A percentile compares a stretch with the other conserved stretches of the same genome.
These are phyloP conservation scores for Phrynocephalus forsythii DNA, from an alignment of 2,797 vertebrate species.

Conservation along the genomic window DNA sequence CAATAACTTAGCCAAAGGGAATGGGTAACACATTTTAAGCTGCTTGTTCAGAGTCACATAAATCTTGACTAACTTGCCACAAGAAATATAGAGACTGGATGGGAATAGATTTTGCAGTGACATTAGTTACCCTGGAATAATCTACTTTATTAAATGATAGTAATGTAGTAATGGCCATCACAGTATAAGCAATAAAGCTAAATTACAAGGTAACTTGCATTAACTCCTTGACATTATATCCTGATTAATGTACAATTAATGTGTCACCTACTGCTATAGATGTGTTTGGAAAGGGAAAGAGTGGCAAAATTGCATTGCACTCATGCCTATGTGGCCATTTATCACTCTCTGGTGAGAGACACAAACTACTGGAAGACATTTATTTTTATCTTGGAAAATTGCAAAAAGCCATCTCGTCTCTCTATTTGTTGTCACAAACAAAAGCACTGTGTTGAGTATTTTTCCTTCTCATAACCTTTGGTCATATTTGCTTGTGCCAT, in stretches of 20 bases:
- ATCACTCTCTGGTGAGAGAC: conserved; percentile 49
- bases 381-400: background rate
- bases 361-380: background rate
- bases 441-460: too few species aligned
- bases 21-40: conserved; percentile 12
- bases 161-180: conserved; percentile 54
- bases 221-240: conserved; percentile 68
- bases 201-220: conserved; percentile 71
- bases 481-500: too few species aligned
- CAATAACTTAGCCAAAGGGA: background rate
- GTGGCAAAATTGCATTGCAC: conserved; percentile 48
- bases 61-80: conserved; percentile 34
- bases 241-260: conserved; percentile 75
- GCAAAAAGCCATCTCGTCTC: background rate
- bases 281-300: conserved; percentile 64
- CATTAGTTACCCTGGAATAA: conserved; percentile 66
- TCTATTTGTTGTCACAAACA: background rate
- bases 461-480: too few species aligned
- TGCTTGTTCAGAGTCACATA: conserved; percentile 12
- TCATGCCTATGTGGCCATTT: conserved; percentile 45
- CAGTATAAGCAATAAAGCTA: conserved; percentile 64
- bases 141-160: conserved; percentile 64
- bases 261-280: conserved; percentile 56
- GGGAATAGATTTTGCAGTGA: conserved; percentile 52
- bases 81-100: conserved; percentile 56